These are phyloP conservation scores for Hafferia zeledoni DNA, from an alignment of 2,797 vertebrate genomes.

Conservation along the genomic window DNA sequence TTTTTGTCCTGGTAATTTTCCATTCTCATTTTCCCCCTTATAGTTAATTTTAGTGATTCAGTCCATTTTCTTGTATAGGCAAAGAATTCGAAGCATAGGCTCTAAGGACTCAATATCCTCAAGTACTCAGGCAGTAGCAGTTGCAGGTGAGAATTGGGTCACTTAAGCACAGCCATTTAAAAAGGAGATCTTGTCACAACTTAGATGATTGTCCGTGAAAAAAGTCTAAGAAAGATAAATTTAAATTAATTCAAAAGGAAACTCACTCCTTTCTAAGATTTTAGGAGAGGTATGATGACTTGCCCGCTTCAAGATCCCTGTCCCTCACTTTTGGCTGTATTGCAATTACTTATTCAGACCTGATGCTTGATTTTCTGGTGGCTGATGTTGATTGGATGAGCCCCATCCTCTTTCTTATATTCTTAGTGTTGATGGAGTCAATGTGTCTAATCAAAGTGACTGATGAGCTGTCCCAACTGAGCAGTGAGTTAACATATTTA, in stretches of 20 bases:
- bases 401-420: not conserved
- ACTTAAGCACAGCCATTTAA: not conserved
- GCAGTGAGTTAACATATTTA: not conserved
- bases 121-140: not conserved
- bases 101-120: not conserved
- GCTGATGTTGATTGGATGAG: not conserved
- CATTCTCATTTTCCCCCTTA: not conserved
- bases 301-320: fast-evolving
- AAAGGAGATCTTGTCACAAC: not conserved
- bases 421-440: not conserved
- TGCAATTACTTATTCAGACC: not conserved
- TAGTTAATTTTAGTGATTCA: not conserved
- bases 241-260: not conserved
- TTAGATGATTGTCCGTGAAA: not conserved
- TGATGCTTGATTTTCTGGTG: not conserved
- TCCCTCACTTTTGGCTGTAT: not conserved
- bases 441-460: not conserved
- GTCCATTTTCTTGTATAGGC: not conserved
- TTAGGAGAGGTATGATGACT: not conserved
- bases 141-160: not conserved
- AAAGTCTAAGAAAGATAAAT: not conserved
- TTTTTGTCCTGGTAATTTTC: slow-evolving; percentile 18
- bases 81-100: not conserved
- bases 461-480: not conserved
- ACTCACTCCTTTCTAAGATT: not conserved